A percentile compares a stretch with the other conserved stretches of the same genome.
Evolutionary conservation across 2,888 invertebrate genomes (phyloP).

Genomic region (Liodrosophila aerea): DNA sequence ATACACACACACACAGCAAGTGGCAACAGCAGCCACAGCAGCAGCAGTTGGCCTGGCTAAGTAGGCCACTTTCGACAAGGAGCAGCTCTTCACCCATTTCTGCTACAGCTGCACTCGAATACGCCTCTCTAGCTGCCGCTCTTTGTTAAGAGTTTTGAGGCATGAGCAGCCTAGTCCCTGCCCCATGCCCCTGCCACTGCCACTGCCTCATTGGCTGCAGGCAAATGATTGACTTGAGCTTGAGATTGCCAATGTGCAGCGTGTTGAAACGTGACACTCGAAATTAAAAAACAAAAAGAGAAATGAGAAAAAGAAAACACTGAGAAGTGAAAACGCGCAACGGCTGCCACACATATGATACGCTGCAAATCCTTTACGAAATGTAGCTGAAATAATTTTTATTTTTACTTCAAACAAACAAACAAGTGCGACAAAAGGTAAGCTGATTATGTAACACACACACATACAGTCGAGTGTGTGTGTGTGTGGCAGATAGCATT

Average conservation of each 20-base stretch:
- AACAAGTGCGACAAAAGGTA: slow-evolving; percentile 56
- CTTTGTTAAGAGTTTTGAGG: slow-evolving; percentile 40
- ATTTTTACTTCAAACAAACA: slow-evolving; percentile 35
- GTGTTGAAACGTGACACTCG: slow-evolving; percentile 22
- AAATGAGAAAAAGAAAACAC: too few relatives aligned
- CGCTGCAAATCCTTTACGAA: slow-evolving; percentile 49
- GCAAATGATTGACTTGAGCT: slow-evolving; percentile 49
- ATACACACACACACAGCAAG: slow-evolving; percentile 39
- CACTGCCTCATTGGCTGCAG: slow-evolving; percentile 42
- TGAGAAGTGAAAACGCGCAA: neutral
- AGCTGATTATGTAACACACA: slow-evolving; percentile 68
- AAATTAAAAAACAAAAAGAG: slow-evolving; percentile 9
- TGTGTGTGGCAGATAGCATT: slow-evolving; percentile 55
- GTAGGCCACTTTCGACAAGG: slow-evolving; percentile 63
- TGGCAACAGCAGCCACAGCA: slow-evolving; percentile 12
- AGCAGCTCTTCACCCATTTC: slow-evolving; percentile 31
- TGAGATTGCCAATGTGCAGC: slow-evolving; percentile 40
- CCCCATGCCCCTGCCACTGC: too few relatives aligned
- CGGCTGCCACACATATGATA: slow-evolving; percentile 36
- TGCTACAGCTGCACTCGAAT: slow-evolving; percentile 50
- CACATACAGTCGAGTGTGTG: slow-evolving; percentile 12
- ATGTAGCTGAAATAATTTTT: slow-evolving; percentile 44
- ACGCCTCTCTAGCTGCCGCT: slow-evolving; percentile 31
- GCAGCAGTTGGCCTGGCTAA: slow-evolving; percentile 47
- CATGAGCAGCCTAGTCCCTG: slow-evolving; percentile 7